These are phyloP conservation scores for Acrobeloides nanus DNA, from an alignment of 2,888 invertebrate genomes.

Conservation along the genomic window DNA sequence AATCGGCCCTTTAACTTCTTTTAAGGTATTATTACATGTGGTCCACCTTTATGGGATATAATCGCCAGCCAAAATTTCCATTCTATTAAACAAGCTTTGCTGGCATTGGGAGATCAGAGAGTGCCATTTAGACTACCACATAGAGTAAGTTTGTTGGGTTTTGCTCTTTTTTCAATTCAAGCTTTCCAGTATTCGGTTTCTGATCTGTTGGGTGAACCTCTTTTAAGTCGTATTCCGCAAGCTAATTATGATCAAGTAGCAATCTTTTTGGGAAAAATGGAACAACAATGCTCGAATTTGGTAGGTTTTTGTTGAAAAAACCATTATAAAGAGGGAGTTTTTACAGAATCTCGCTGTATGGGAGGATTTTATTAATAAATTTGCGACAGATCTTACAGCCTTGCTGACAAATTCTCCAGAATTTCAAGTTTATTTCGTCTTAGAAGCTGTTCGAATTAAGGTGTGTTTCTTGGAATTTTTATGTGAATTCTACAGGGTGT, in stretches of 20 bases:
- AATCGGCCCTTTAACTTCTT: too few relatives aligned
- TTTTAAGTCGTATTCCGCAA: not conserved
- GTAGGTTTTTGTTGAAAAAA: too few relatives aligned
- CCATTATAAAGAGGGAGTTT: too few relatives aligned
- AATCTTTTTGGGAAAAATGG: slow-evolving; percentile 18
- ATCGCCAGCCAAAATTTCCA: slow-evolving; percentile 10
- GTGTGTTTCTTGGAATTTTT: slow-evolving; percentile 7
- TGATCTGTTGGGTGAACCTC: slow-evolving; percentile 8
- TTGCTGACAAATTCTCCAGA: slow-evolving; percentile 4
- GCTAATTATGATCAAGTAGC: slow-evolving; percentile 9
- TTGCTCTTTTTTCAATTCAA: too few relatives aligned
- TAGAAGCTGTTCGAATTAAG: slow-evolving; percentile 15
- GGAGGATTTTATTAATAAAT: slow-evolving; percentile 16
- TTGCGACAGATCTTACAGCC: not conserved
- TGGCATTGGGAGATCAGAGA: too few relatives aligned
- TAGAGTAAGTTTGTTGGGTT: too few relatives aligned
- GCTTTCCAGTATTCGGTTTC: slow-evolving; percentile 8
- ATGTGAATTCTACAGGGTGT: not conserved
- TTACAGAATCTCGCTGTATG: slow-evolving; percentile 15
- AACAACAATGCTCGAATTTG: too few relatives aligned
- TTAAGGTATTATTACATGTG: slow-evolving; percentile 10
- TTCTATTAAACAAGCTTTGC: too few relatives aligned
- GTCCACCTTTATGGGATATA: slow-evolving; percentile 16
- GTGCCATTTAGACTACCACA: too few relatives aligned
- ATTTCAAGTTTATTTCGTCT: slow-evolving; percentile 10